Percentiles rank a stretch among this genome's conserved stretches.
phyloP scores from a whole-genome alignment of 1,140 invertebrate genomes.

The Drosophila tsacasi region DNA sequence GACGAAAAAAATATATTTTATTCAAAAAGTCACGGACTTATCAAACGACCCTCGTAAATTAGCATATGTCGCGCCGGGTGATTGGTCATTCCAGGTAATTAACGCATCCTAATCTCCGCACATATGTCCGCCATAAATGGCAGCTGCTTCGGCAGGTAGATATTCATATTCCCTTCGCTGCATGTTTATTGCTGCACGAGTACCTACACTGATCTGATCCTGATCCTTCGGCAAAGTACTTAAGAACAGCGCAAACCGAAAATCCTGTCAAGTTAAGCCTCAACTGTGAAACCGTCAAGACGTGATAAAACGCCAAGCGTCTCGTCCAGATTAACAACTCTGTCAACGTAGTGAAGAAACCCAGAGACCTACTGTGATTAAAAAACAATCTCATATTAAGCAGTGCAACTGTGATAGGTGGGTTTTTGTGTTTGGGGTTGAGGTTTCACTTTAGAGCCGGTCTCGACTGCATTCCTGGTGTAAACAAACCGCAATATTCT shows the following conservation, averaged over 20 bases:
- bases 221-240: slow-evolving; percentile 31
- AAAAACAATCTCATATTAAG: slow-evolving; percentile 21
- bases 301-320: slow-evolving; percentile 60
- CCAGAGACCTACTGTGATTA: slow-evolving; percentile 55
- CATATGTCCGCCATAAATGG: slow-evolving; percentile 62
- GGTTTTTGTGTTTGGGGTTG: slow-evolving; percentile 22
- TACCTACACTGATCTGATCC: slow-evolving; percentile 7
- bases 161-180: background rate
- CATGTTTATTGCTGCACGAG: background rate
- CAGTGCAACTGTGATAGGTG: slow-evolving; percentile 59
- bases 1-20: too few species aligned
- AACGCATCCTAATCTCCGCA: slow-evolving; percentile 26
- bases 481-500: slow-evolving; percentile 59
- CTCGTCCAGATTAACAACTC: slow-evolving; percentile 29
- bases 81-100: slow-evolving; percentile 21
- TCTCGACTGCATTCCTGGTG: slow-evolving; percentile 44
- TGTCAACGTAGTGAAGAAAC: background rate
- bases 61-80: slow-evolving; percentile 19
- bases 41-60: too few species aligned
- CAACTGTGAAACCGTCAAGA: slow-evolving; percentile 41
- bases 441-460: slow-evolving; percentile 18
- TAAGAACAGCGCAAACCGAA: slow-evolving; percentile 17
- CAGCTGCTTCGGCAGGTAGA: slow-evolving; percentile 46
- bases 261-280: slow-evolving; percentile 23
- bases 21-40: too few species aligned